These are phyloP conservation scores for Acinonyx jubatus DNA, from an alignment of 2,113 vertebrate genomes.

Conservation along the genomic window DNA sequence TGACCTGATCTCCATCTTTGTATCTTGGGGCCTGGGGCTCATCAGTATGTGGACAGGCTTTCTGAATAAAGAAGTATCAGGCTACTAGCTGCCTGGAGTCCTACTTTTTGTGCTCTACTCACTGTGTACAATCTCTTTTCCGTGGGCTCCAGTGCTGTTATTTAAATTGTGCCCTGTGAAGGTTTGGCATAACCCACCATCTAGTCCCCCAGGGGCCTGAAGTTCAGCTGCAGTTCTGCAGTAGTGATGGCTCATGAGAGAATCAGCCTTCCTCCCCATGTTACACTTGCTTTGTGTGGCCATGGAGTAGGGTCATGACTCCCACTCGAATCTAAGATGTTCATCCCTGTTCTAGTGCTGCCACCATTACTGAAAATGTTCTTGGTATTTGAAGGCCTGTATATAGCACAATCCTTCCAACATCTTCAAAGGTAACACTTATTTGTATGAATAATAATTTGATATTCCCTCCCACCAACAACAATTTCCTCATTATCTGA, in stretches of 20 bases:
- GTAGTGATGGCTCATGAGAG: not conserved
- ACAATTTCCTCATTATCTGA: not conserved
- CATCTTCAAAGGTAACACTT: not conserved
- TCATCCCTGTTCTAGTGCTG: not conserved
- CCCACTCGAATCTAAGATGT: not conserved
- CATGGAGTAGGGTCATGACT: not conserved
- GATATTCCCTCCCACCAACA: not conserved
- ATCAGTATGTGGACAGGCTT: not conserved
- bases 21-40: not conserved
- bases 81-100: not conserved
- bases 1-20: not conserved
- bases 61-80: not conserved
- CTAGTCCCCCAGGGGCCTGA: not conserved
- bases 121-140: not conserved
- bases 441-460: conserved; percentile 4
- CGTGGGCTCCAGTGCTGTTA: not conserved
- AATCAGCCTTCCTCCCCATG: not conserved
- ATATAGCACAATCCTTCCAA: not conserved
- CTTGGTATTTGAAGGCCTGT: not conserved
- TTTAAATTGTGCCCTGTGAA: not conserved
- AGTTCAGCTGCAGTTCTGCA: not conserved
- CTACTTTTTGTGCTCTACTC: not conserved
- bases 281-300: not conserved
- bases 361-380: not conserved
- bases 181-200: not conserved